These are phyloP conservation scores for Camelus bactrianus DNA, from an alignment of 2,113 vertebrate species.

Conservation along the genomic window DNA sequence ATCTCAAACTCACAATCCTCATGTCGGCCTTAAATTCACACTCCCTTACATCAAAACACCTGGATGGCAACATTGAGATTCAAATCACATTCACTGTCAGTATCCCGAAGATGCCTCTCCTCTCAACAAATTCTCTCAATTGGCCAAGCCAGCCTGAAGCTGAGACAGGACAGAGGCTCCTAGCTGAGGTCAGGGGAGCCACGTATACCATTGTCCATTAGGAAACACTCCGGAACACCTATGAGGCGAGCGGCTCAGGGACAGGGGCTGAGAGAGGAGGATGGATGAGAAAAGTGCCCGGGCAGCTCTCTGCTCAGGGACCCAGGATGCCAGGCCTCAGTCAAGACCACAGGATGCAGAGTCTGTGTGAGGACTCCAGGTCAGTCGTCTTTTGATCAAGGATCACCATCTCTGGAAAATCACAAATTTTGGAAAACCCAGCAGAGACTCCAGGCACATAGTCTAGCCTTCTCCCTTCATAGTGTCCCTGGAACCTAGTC, in stretches of 20 bases:
- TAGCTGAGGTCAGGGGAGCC: not conserved
- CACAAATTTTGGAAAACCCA: not conserved
- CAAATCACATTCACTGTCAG: too few relatives aligned
- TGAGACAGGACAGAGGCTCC: not conserved
- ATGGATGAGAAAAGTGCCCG: too few relatives aligned
- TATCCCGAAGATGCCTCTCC: not conserved
- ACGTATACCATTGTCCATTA: not conserved
- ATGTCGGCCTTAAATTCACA: not conserved
- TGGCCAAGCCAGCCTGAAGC: not conserved
- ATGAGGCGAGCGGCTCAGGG: not conserved
- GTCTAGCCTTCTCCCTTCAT: not conserved
- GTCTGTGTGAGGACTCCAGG: not conserved
- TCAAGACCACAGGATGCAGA: not conserved
- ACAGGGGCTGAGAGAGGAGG: not conserved
- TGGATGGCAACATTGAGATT: not conserved
- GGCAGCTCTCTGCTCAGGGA: accelerated
- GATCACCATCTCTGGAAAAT: not conserved
- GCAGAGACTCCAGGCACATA: not conserved
- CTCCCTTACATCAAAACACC: not conserved
- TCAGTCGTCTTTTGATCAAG: not conserved
- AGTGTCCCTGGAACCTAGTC: not conserved
- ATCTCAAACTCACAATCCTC: not conserved
- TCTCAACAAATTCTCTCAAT: not conserved
- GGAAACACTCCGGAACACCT: not conserved
- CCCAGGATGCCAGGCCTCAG: not conserved